A percentile compares a stretch with the other conserved stretches of the same genome.
Evolutionary conservation across 1,140 invertebrate species (phyloP).

Genomic region (Metaphire vulgaris): DNA sequence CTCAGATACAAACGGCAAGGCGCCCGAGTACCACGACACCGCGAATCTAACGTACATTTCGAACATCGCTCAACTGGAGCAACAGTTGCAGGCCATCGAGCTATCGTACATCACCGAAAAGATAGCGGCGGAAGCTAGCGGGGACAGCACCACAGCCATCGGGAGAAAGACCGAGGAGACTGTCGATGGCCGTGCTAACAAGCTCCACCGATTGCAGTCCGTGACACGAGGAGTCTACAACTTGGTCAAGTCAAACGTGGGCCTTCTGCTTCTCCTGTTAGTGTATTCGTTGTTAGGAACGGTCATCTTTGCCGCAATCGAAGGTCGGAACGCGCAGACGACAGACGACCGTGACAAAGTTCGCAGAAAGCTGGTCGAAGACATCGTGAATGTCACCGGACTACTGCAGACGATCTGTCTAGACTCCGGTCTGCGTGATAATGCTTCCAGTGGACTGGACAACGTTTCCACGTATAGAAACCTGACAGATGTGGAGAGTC

Average conservation of each 20-base stretch:
- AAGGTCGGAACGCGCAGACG: neutral
- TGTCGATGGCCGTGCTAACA: neutral
- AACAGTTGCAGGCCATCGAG: neutral
- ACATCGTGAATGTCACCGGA: neutral
- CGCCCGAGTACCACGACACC: neutral
- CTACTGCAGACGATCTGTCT: neutral
- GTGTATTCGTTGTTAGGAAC: neutral
- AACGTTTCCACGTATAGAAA: too few species aligned
- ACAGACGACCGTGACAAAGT: neutral
- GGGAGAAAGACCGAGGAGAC: neutral
- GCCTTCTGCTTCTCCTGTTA: neutral
- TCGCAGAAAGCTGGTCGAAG: neutral
- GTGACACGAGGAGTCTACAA: neutral
- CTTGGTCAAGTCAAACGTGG: neutral
- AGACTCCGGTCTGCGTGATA: neutral
- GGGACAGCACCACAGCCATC: neutral
- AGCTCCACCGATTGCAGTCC: neutral
- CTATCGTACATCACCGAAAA: neutral
- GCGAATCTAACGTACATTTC: neutral
- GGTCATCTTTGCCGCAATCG: neutral
- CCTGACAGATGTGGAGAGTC: neutral
- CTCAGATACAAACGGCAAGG: too few species aligned
- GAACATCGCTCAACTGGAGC: neutral
- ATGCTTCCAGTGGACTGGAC: neutral
- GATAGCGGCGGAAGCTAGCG: neutral